Evolutionary conservation across 2,888 invertebrate species (phyloP), one percentile per base, ranked within the genome.

Genomic region (Drosophila aldrichi): DNA sequence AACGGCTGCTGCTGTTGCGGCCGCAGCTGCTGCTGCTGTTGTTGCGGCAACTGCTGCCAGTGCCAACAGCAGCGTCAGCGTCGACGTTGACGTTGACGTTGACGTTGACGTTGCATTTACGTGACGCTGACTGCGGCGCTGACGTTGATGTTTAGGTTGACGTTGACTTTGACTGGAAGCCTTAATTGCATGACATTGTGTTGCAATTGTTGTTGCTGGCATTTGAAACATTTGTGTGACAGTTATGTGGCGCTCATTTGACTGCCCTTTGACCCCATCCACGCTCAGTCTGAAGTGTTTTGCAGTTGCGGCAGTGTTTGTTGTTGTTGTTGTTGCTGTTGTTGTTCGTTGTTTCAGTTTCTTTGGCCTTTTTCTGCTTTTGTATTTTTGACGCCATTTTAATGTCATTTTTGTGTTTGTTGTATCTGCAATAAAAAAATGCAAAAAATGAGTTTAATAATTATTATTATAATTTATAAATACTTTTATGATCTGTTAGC

Each of bases 321-420:
- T 51, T 71, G 61, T 63, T 74, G 70, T 51, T 69, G 65, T 70
- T 70, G 78, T 71, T 87, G 78, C 70, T 87, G 75, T 76, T 70
- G 72, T 76, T 81, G 71, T 88, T 83, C 79, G 76, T 79, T 83
- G 77, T 83, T 81, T 71, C 79, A 82, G 76, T 89, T 86, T 82
- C 78, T 81, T 82, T 77, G 77, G 79, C 87, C 91, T 85, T 78
- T 86, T 90, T 85, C 89, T 90, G 85, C 84, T 91, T 90, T 92
- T 90, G 83, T 87, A 89, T 91, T 92, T 92, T 74, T 91, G 92
- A 71, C 92, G 90, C 92, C 93, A 93, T 92, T 91, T 92, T 72
- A 90, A 82, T 84, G 91, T 89, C 92, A 92, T 92, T 88, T 85
- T 91, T 88, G 89, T 74, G 69, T 78, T 76, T 88, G 74, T 81